Conservation (phyloP, 2,797 vertebrate genomes). For the Diglossa cyanea region DNA sequence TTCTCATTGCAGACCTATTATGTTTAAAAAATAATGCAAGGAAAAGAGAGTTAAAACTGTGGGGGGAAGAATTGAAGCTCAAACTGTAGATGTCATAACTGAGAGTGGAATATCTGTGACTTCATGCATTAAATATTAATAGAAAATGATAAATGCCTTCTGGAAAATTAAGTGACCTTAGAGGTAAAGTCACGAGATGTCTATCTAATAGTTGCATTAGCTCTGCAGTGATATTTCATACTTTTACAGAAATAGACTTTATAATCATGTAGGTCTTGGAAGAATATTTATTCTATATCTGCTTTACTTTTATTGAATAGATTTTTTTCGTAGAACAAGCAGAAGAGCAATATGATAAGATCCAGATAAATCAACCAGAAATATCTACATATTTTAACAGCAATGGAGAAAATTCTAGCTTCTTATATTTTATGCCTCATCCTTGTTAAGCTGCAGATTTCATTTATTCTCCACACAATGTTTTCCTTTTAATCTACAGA, state of each 20-base stretch:
- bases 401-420: background rate
- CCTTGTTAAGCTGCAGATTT: background rate
- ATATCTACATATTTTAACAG: background rate
- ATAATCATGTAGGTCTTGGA: background rate
- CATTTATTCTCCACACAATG: background rate
- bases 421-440: background rate
- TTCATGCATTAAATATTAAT: background rate
- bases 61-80: background rate
- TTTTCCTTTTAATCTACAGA: background rate
- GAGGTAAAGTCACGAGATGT: background rate
- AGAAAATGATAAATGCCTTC: background rate
- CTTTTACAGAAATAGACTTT: background rate
- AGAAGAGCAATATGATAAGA: background rate
- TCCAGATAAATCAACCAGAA: background rate
- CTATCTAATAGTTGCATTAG: background rate
- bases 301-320: background rate
- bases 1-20: background rate
- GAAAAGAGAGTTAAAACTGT: background rate
- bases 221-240: background rate
- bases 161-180: background rate
- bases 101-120: background rate
- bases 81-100: background rate
- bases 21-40: background rate
- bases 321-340: background rate
- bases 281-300: background rate